Base-by-base conservation (phyloP, 1,140 invertebrate genomes). In the Panagrolaimus sp. region DNA sequence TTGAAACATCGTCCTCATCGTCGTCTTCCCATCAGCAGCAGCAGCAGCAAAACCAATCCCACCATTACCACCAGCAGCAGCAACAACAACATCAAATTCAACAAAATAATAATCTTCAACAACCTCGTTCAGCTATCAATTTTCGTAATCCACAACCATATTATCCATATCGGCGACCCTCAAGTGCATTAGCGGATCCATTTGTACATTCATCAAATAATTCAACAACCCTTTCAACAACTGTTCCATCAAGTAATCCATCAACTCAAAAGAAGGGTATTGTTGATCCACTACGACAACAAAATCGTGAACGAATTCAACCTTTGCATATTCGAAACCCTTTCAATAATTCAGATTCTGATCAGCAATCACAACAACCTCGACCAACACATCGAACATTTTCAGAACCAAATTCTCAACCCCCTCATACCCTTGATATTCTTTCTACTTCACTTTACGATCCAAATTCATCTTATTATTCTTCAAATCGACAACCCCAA, bases 301-400 rank as follows among this genome's bases (percentile, higher is more conserved):
- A 21, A 2, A 58, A 58, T 21, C 52, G 52, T 14, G 52, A 58
- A 58, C 52, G 28, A 58, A 12, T 58, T 10, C 21, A 21, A 10
- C 52, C 52, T 12, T 28, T 58, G 5, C 52, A 58, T 21, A 58
- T 58, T 58, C 8, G 52, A n/a, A 58, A 58, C 8, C 52, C 52
- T 10, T n/a, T 52, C 26, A 21, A n/a, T 8, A 52, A n/a, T 12
- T 4, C 52, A 5, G 1, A 9, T 12, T 26, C 21, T 28, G 52
- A 58, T 12, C 10, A 21, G 7, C 2, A 12, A 12, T 12, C 21
- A 12, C 14, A 21, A 10, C 52, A 21, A 21, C 52, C 52, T 21
- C 52, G 52, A 21, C 52, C 52, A 28, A 58, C 52, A 26, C 52
- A 58, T 58, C 8, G 52, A 58, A 58, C 52, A n/a, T 58, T 58